Conservation (phyloP, 2,888 invertebrate genomes). For the Orthonevra nobilis region DNA sequence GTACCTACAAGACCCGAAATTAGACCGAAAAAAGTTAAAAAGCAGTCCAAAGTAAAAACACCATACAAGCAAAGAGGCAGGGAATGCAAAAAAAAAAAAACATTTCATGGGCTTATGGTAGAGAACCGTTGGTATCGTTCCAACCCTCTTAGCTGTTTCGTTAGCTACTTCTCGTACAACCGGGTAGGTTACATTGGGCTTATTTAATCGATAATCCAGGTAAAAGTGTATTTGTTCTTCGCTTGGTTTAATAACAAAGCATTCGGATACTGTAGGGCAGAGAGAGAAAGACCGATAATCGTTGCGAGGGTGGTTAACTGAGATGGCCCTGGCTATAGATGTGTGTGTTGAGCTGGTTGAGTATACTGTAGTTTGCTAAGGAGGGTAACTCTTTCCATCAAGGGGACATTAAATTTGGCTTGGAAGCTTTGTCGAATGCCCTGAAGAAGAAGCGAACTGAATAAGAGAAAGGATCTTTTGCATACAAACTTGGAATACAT, state of each 20-base stretch:
- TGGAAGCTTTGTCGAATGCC: too few relatives aligned
- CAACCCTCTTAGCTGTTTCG: constrained; percentile 18
- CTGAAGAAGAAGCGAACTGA: too few relatives aligned
- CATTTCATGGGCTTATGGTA: constrained; percentile 55
- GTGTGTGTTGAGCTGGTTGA: background rate
- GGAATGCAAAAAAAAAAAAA: constrained; percentile 28
- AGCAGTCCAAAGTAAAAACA: background rate
- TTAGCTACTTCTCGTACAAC: constrained; percentile 24
- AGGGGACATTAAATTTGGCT: too few relatives aligned
- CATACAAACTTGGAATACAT: too few relatives aligned
- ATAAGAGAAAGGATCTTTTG: too few relatives aligned
- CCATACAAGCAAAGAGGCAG: background rate
- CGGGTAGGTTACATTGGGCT: constrained; percentile 58
- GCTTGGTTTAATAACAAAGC: constrained; percentile 45
- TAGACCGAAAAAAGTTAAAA: constrained; percentile 8
- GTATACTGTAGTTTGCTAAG: background rate
- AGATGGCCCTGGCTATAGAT: background rate
- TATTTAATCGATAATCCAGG: constrained; percentile 70
- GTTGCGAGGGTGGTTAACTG: constrained; percentile 9
- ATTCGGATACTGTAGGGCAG: constrained; percentile 23
- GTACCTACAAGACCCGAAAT: constrained; percentile 21
- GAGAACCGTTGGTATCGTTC: constrained; percentile 11
- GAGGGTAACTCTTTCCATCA: too few relatives aligned
- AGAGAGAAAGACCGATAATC: constrained; percentile 22
- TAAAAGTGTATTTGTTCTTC: constrained; percentile 49